Evolutionary conservation across 2,113 vertebrate species (phyloP).

Genomic region (Calonectris borealis): DNA sequence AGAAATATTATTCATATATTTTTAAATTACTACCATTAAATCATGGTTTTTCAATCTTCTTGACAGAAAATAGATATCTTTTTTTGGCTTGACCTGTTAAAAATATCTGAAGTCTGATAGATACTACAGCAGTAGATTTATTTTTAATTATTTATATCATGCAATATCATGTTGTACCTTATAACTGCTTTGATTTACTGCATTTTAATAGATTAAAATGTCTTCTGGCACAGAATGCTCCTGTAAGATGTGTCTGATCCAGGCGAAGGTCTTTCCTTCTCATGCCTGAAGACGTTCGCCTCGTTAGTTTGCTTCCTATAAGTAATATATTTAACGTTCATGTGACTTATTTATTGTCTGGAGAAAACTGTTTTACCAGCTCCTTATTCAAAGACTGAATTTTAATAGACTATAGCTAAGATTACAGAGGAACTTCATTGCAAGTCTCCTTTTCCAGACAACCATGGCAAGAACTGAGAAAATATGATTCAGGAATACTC

Average conservation of each 20-base stretch:
- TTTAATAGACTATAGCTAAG: not conserved
- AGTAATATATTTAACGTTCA: not conserved
- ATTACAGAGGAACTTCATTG: not conserved
- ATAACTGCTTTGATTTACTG: not conserved
- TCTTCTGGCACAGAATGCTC: not conserved
- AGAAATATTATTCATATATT: not conserved
- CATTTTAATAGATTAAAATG: not conserved
- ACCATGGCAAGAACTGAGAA: not conserved
- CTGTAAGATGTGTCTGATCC: not conserved
- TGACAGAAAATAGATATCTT: not conserved
- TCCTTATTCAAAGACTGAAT: not conserved
- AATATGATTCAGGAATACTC: not conserved
- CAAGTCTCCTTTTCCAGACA: not conserved
- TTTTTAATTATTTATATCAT: not conserved
- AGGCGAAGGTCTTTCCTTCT: not conserved
- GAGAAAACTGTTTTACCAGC: not conserved
- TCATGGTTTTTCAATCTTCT: not conserved
- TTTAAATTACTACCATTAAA: not conserved
- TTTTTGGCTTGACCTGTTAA: not conserved
- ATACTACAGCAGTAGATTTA: not conserved
- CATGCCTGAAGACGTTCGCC: not conserved
- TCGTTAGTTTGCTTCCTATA: not conserved
- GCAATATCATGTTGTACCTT: not conserved
- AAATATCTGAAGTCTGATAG: not conserved
- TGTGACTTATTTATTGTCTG: not conserved